Percentiles rank a stretch among this genome's conserved stretches.
Evolutionary conservation across 2,113 vertebrate species (phyloP).

Genomic region (Callospermophilus lateralis): DNA sequence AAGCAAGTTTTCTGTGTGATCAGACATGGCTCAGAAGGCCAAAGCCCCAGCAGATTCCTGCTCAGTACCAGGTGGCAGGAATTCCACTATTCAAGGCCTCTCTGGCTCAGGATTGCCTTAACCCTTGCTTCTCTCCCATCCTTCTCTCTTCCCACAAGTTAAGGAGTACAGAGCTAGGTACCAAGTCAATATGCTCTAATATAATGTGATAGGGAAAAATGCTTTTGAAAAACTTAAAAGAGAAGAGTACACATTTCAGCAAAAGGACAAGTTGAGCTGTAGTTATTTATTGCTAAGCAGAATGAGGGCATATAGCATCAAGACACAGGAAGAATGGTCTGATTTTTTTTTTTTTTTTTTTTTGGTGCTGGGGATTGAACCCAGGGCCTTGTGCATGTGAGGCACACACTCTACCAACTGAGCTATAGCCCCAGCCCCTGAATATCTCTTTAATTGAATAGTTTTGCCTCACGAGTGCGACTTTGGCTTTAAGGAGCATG

Average conservation of each 20-base stretch:
- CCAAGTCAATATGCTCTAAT: neutral
- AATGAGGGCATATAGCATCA: neutral
- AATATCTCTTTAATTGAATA: neutral
- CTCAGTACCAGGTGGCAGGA: neutral
- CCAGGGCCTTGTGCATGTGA: too few species aligned
- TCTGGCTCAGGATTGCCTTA: neutral
- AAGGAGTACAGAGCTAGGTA: neutral
- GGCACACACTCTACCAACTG: too few species aligned
- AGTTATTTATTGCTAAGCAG: conserved; percentile 27
- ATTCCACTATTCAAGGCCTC: neutral
- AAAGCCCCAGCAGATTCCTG: neutral
- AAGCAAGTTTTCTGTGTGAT: conserved; percentile 45
- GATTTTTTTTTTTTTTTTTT: too few species aligned
- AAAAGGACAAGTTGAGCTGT: neutral
- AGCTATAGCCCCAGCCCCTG: too few species aligned
- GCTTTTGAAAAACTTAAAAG: neutral
- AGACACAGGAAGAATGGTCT: neutral
- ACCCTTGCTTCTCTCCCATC: neutral
- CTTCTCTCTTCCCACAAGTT: neutral
- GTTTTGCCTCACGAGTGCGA: neutral
- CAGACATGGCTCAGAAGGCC: conserved; percentile 43
- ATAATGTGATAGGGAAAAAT: neutral
- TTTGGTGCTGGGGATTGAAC: too few species aligned
- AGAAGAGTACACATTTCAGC: neutral
- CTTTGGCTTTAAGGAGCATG: conserved; percentile 7